Evolutionary conservation across 2,797 vertebrate genomes (phyloP), one percentile per base, ranked within the genome.

Genomic region (Vipera ursinii): DNA sequence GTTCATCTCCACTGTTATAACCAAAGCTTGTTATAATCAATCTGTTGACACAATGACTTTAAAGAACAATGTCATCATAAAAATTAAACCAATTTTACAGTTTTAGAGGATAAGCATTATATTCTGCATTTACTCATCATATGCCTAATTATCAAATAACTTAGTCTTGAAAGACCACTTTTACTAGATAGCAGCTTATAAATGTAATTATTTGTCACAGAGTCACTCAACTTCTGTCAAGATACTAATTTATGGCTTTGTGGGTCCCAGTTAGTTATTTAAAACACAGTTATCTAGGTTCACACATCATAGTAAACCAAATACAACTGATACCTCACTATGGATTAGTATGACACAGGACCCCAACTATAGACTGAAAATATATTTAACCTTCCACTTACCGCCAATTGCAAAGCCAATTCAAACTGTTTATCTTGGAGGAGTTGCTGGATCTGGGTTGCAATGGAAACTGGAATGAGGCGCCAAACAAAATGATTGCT

Each of bases 401-500:
- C 99, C 91, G 99, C 99, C 85, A 99, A 96, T 97, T 99, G 99
- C 91, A 99, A 98, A 88, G 99, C 99, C 97, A 99, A 94, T 95
- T 99, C 99, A 97, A 99, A 99, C 97, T 99, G 99, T 95, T 99
- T 99, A 97, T 99, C 99, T 98, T 99, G 98, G 38, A 99, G 98
- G 90, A 99, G 98, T 96, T 99, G 99, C 38, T 98, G 98, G 96
- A 99, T 99, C 97, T 99, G 99, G 63, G 97, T 99, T 93, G 99
- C 98, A 95, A 99, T 99, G 1, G 99, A 99, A 89, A 99, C 99
- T 0, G 99, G 99, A 95, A 99, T 99, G 89, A 99, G 98, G 93
- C 99, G 98, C 99, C 99, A 99, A 92, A 99, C 99, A 96, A 99
- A 99, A 97, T 99, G 99, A 98, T 99, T 99, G 97, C 99, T 99